Evolutionary conservation across 2,888 invertebrate genomes (phyloP).

Genomic region (Cynaeus angustus): DNA sequence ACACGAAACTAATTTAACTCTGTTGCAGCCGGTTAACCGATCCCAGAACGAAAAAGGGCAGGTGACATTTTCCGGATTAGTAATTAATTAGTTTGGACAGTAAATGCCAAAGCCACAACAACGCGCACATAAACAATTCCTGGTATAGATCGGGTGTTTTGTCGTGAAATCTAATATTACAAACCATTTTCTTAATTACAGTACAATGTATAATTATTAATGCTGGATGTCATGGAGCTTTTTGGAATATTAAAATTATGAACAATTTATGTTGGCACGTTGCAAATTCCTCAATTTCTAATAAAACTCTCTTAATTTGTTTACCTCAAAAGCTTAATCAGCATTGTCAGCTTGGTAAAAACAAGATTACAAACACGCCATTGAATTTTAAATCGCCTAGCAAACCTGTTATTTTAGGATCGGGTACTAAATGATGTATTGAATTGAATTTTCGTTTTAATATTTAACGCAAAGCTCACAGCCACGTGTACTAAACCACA

Average conservation of each 20-base stretch:
- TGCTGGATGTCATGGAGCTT: too few species aligned
- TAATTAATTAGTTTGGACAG: slow-evolving; percentile 14
- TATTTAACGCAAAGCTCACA: slow-evolving; percentile 9
- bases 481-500: slow-evolving; percentile 20
- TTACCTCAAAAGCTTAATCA: slow-evolving; percentile 9
- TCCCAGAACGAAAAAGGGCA: slow-evolving; percentile 11
- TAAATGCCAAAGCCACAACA: slow-evolving; percentile 6
- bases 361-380: slow-evolving; percentile 19
- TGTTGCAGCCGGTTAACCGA: background rate
- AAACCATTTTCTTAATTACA: background rate
- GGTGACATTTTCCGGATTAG: slow-evolving; percentile 19
- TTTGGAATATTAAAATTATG: background rate
- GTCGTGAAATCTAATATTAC: background rate
- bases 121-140: background rate
- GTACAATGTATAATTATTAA: background rate
- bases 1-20: slow-evolving; percentile 14
- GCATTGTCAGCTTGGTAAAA: background rate
- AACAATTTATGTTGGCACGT: slow-evolving; percentile 1
- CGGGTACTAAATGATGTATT: background rate
- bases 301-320: background rate
- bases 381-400: slow-evolving; percentile 6
- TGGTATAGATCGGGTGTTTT: background rate
- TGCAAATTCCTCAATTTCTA: background rate
- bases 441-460: slow-evolving; percentile 3
- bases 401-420: slow-evolving; percentile 6